Percentiles rank a stretch among this genome's conserved stretches.
Evolutionary conservation across 2,888 invertebrate genomes (phyloP).

Genomic region (Diplolepis rosae): DNA sequence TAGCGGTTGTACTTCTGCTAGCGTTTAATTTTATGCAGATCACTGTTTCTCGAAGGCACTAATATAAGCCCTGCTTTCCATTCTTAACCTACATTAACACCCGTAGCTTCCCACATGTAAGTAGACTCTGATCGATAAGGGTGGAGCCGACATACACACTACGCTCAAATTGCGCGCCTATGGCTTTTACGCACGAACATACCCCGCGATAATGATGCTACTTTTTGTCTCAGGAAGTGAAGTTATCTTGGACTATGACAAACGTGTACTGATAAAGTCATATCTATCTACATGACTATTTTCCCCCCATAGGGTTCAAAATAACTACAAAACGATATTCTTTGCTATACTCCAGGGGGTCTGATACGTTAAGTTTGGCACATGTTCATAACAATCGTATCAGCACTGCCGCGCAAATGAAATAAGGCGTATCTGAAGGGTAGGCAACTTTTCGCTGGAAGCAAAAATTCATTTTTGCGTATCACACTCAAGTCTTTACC

Average conservation of each 20-base stretch:
- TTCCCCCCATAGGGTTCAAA: background rate
- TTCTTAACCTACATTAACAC: constrained; percentile 60
- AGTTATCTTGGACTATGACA: background rate
- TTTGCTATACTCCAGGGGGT: too few species aligned
- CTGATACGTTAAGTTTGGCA: background rate
- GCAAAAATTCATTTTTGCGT: too few species aligned
- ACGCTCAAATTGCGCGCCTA: constrained; percentile 46
- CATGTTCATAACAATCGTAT: background rate
- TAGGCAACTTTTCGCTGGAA: too few species aligned
- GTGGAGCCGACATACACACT: constrained; percentile 52
- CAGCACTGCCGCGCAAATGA: too few species aligned
- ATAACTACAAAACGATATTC: background rate
- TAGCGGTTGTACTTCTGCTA: background rate
- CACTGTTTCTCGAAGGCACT: background rate
- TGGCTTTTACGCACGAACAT: constrained; percentile 4
- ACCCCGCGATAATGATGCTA: constrained; percentile 1
- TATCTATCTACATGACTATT: constrained; percentile 5
- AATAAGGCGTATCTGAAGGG: too few species aligned
- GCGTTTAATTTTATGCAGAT: background rate
- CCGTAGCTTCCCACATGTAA: constrained; percentile 40
- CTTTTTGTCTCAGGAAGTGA: constrained; percentile 12
- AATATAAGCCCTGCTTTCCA: constrained; percentile 39
- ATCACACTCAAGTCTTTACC: too few species aligned
- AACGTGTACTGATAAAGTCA: constrained; percentile 2
- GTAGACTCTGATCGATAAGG: constrained; percentile 59